Percentiles rank a stretch among this genome's conserved stretches.
These are phyloP conservation scores for Eupithecia subfuscata DNA, from an alignment of 2,888 invertebrate species.

Conservation along the genomic window DNA sequence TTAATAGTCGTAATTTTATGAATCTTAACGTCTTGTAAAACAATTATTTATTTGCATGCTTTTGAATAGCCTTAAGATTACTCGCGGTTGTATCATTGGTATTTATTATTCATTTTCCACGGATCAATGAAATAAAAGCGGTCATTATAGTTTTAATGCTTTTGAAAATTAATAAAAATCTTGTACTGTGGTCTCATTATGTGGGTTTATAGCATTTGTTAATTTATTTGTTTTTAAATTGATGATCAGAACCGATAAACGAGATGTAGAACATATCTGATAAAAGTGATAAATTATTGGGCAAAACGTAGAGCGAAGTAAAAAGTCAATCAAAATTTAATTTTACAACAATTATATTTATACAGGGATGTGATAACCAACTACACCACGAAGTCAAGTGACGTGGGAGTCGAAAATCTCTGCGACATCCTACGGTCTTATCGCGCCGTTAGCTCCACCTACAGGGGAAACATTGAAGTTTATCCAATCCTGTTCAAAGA, in stretches of 20 bases:
- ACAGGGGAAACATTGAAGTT: too few species aligned
- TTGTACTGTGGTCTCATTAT: not conserved
- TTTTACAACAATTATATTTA: not conserved
- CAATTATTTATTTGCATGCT: not conserved
- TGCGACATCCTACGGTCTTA: too few species aligned
- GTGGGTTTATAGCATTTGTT: not conserved
- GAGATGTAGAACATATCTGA: not conserved
- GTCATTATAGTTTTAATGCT: constrained; percentile 1
- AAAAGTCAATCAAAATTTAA: not conserved
- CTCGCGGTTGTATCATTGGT: not conserved
- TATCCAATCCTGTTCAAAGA: too few species aligned
- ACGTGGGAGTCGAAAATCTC: too few species aligned
- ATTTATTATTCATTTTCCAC: not conserved
- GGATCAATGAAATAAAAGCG: not conserved
- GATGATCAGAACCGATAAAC: not conserved
- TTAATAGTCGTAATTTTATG: not conserved
- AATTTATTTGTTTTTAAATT: not conserved
- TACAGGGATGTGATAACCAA: too few species aligned
- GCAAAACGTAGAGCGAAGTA: not conserved
- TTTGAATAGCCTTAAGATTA: not conserved
- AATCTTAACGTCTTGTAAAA: not conserved
- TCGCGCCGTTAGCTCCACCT: too few species aligned
- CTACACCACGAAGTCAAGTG: too few species aligned
- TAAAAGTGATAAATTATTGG: not conserved
- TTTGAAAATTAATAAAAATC: not conserved